Evolutionary conservation across 2,113 vertebrate genomes (phyloP), one percentile per base, ranked within the genome.

Genomic region (Parus major): DNA sequence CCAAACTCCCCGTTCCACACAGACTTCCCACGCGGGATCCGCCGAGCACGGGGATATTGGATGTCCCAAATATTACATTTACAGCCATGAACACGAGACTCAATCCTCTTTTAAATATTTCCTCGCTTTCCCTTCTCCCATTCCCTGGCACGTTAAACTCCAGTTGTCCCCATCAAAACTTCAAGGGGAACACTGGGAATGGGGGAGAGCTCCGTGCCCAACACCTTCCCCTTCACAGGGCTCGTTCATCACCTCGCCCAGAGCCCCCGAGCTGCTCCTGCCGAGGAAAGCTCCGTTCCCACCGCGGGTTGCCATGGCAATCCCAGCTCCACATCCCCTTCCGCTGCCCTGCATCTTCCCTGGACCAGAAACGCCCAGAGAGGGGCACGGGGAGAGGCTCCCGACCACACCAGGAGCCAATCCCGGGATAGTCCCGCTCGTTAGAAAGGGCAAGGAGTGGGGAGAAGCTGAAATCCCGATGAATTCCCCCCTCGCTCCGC

Each of bases 251-350:
- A 28, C 90, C 89, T 15, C 14, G 9, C 91, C 82, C 90, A 56
- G 60, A 49, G 76, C n/a, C 3, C 17, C 35, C 3, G 1, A 92
- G 91, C 92, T 21, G 77, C 72, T 95, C 93, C 79, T 33, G 86
- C 88, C 94, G 91, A 86, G 88, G 82, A 94, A 93, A 98, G 94
- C 93, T 98, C 98, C 95, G 90, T 98, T 98, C 98, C 97, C 96
- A 9, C 39, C 31, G 47, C 52, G 59, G 96, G 98, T 99, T 99
- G 98, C 98, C 98, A 98, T 97, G 98, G 98, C 97, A 98, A 99
- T 98, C 23, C 59, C 75, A 33, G 97, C 96, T 97, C 97, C 85
- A 94, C 98, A 98, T 98, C 88, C 95, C 92, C 70, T 84, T 52
- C 84, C 6, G 97, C 97, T 97, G 96, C 97, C 98, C 98, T 97